Percentiles rank a stretch among this genome's conserved stretches.
These are phyloP conservation scores for Caenorhabditis panamensis DNA, from an alignment of 2,888 invertebrate genomes.

Conservation along the genomic window DNA sequence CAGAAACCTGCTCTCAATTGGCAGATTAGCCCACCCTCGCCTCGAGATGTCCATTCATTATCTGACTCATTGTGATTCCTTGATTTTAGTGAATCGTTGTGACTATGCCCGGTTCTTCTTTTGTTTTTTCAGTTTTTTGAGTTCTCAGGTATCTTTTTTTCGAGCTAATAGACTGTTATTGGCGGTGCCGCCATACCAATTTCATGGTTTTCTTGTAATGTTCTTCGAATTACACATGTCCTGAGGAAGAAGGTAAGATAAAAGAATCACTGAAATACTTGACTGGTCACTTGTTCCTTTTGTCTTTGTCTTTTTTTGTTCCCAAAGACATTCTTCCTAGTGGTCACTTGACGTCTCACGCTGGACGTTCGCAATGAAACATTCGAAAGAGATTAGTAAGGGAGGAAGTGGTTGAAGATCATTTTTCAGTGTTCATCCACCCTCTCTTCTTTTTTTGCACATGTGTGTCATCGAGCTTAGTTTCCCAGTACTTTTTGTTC, in stretches of 20 bases:
- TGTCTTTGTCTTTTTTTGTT: conserved; percentile 2
- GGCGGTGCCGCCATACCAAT: not conserved
- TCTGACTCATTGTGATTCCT: not conserved
- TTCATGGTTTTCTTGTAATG: not conserved
- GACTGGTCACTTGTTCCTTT: conserved; percentile 15
- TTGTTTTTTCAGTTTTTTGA: not conserved
- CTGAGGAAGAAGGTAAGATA: not conserved
- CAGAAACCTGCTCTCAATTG: conserved; percentile 7
- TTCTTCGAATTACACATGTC: conserved; percentile 15
- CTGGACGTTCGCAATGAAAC: conserved; percentile 24
- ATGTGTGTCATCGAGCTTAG: not conserved
- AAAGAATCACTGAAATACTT: not conserved
- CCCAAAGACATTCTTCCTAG: not conserved
- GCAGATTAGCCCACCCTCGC: conserved; percentile 2
- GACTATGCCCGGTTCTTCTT: not conserved
- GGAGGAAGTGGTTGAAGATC: conserved; percentile 23
- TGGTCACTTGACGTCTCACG: not conserved
- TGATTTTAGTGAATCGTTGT: no score
- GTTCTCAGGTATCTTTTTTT: no score
- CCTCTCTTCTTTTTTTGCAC: conserved; percentile 2
- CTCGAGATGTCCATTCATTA: not conserved
- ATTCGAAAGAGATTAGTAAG: conserved; percentile 33
- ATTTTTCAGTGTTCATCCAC: conserved; percentile 21
- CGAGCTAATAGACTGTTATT: not conserved
- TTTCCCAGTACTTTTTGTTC: not conserved